Conservation (phyloP, 1,140 invertebrate species). For the Drosophila pseudoananassae region DNA sequence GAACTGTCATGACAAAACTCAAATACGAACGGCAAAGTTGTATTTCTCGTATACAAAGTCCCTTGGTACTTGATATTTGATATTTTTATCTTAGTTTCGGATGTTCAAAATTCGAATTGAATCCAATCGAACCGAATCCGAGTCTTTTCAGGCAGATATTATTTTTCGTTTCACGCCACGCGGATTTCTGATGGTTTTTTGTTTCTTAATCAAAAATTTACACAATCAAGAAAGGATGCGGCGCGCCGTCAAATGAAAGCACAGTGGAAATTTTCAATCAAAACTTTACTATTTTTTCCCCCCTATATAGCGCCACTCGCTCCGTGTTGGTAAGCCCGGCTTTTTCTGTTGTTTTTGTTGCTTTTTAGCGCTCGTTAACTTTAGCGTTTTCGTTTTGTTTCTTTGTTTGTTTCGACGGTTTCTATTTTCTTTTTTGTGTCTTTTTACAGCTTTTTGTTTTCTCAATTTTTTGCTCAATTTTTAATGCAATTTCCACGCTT, state of each 20-base stretch:
- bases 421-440: conserved; percentile 18
- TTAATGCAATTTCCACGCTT: conserved; percentile 81
- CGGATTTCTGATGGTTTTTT: conserved; percentile 23
- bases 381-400: conserved; percentile 39
- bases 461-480: conserved; percentile 68
- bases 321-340: conserved; percentile 8
- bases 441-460: conserved; percentile 41
- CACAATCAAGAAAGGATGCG: conserved; percentile 56
- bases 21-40: conserved; percentile 21
- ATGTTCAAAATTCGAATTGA: conserved; percentile 6
- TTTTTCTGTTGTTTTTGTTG: conserved; percentile 45
- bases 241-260: conserved; percentile 60
- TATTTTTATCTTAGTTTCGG: conserved; percentile 17
- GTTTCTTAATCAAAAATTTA: conserved; percentile 75
- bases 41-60: conserved; percentile 8
- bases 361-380: conserved; percentile 78
- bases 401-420: conserved; percentile 40
- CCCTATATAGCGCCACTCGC: not conserved
- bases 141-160: conserved; percentile 20
- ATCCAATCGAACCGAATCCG: not conserved
- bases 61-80: conserved; percentile 35
- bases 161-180: conserved; percentile 36
- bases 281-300: conserved; percentile 59
- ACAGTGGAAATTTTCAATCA: conserved; percentile 80
- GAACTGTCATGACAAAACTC: conserved; percentile 57